Evolutionary conservation across 2,113 vertebrate species (phyloP).

Genomic region (Macroglossus sobrinus): DNA sequence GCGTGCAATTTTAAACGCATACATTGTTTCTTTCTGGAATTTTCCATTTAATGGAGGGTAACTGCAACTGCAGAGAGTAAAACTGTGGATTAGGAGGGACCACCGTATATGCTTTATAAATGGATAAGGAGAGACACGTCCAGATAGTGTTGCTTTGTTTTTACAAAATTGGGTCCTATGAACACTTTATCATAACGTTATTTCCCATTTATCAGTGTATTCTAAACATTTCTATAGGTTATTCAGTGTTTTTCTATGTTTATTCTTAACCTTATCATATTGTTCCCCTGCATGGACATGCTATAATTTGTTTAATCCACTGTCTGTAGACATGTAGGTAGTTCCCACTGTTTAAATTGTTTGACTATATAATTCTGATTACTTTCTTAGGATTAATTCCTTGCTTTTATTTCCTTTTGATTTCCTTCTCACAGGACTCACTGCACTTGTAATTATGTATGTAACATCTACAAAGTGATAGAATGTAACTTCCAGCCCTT

Average conservation of each 20-base stretch:
- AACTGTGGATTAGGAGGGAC: neutral
- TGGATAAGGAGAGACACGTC: neutral
- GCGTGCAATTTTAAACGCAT: too few species aligned
- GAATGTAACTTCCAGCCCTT: neutral
- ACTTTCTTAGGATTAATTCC: neutral
- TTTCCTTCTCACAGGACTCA: neutral
- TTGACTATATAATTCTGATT: neutral
- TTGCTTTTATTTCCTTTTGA: neutral
- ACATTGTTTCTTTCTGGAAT: neutral
- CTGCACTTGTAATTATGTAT: neutral
- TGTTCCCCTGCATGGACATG: neutral
- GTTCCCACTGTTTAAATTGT: neutral
- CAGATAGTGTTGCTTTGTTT: neutral
- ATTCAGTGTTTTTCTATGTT: neutral
- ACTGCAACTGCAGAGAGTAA: neutral
- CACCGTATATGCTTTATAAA: neutral
- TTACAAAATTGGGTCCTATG: neutral
- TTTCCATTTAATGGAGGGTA: neutral
- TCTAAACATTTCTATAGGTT: neutral
- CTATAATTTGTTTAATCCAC: neutral
- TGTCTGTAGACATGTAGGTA: neutral
- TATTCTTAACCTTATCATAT: neutral
- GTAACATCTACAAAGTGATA: neutral
- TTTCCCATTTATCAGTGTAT: neutral
- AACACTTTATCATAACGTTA: neutral